phyloP scores from a whole-genome alignment of 2,888 invertebrate genomes.

The Tiliacea aurago region DNA sequence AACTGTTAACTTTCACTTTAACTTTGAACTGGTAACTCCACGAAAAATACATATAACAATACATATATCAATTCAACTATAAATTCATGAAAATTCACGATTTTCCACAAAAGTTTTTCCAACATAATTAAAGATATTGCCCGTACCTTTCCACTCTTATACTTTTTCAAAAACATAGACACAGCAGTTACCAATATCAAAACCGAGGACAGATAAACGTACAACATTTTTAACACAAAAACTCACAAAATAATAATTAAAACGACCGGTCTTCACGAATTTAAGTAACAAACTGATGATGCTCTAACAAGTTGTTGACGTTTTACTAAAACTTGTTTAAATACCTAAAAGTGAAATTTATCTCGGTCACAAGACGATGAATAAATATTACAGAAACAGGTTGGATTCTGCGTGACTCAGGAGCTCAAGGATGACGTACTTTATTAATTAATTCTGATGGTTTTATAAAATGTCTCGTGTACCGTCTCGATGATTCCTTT shows the following conservation, averaged over 20 bases:
- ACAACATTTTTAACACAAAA: constrained; percentile 74
- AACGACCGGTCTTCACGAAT: constrained; percentile 63
- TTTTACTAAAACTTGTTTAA: constrained; percentile 51
- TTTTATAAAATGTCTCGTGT: constrained; percentile 8
- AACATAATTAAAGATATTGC: background rate
- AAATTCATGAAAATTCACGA: background rate
- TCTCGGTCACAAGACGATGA: constrained; percentile 71
- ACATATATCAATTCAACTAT: background rate
- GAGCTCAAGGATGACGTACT: constrained; percentile 20
- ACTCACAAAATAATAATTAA: constrained; percentile 18
- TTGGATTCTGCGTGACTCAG: constrained; percentile 39
- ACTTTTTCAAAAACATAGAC: constrained; percentile 69
- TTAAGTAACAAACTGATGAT: constrained; percentile 65
- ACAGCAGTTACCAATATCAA: constrained; percentile 48
- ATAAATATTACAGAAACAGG: constrained; percentile 53
- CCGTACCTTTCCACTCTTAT: constrained; percentile 74
- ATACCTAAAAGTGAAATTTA: constrained; percentile 65
- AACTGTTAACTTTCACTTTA: background rate
- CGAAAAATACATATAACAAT: background rate
- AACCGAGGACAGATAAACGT: constrained; percentile 75
- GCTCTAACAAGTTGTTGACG: constrained; percentile 46
- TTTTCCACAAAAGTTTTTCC: background rate
- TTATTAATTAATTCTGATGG: constrained; percentile 11
- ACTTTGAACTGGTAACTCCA: background rate
- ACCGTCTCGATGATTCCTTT: constrained; percentile 2